Base-by-base conservation (phyloP, 2,113 vertebrate genomes). In the Neotoma lepida region DNA sequence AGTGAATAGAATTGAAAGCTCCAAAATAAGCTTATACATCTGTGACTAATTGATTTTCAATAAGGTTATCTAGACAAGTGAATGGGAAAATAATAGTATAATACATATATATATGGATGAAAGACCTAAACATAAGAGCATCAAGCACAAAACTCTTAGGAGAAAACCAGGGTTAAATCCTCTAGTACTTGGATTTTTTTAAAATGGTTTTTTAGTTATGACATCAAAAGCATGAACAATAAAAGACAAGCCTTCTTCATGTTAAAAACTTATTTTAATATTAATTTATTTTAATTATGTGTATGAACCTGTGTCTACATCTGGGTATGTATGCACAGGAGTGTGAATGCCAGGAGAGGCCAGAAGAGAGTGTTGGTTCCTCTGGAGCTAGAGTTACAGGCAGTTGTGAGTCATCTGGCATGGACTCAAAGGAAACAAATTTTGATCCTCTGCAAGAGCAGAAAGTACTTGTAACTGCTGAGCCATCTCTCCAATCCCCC, bases 21-120 rank as follows among this genome's bases (percentile, higher is more conserved):
- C 41, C 51, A 6, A 56, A 71, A 80, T 56, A 90, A 89, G 44
- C 6, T 8, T 4, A 56, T 64, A 26, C 13, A 56, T 86, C 33
- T 93, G 81, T 64, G 54, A 39, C 14, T 41, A 90, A 58, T 10
- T 90, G n/a, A 46, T 81, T 95, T 93, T 86, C 81, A 90, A 35
- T 14, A 93, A 66, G 18, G 2, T 4, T 93, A 24, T 63, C 18
- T 73, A 90, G 46, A 90, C 14, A 56, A 33, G 46, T 80, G 22
- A 90, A 70, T 33, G n/a, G 61, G 24, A 78, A 89, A 56, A 54
- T 49, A 64, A 91, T 54, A 87, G 44, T 44, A 3, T 68, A 71
- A 88, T 35, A n/a, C n/a, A 24, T 33, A 22, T 54, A 5, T 61
- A 84, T 84, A 49, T 76, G 22, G 9, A 74, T 18, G 7, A 81